phyloP scores from a whole-genome alignment of 2,888 invertebrate genomes.

The Leptogaster cylindrica region DNA sequence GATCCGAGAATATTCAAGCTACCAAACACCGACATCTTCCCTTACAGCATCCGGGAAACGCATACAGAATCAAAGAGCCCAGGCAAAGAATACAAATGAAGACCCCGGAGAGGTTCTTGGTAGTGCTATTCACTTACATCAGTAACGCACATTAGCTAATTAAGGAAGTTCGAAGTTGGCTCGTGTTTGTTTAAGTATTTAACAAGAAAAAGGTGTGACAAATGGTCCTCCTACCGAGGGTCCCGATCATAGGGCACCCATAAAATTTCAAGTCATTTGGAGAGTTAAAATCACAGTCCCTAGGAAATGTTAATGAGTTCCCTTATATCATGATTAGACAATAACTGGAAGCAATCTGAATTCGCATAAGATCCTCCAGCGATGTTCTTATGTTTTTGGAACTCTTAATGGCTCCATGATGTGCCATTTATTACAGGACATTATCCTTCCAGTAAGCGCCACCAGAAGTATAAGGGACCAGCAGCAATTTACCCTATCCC shows the following conservation, averaged over 20 bases:
- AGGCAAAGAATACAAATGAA: too few species aligned
- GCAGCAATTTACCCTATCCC: too few species aligned
- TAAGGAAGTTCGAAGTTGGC: neutral
- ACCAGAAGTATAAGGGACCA: neutral
- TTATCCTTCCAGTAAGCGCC: conserved; percentile 22
- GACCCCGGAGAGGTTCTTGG: too few species aligned
- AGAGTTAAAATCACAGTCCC: conserved; percentile 36
- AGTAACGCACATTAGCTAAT: neutral
- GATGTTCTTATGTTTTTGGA: conserved; percentile 38
- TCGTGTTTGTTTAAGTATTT: neutral
- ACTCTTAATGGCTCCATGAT: conserved; percentile 39
- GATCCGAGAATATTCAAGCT: too few species aligned
- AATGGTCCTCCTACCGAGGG: conserved; percentile 8
- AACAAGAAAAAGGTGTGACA: conserved; percentile 34
- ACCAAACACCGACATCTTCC: too few species aligned
- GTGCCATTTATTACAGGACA: conserved; percentile 39
- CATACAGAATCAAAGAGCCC: too few species aligned
- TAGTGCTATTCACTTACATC: too few species aligned
- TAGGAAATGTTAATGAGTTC: conserved; percentile 39
- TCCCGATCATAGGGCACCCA: conserved; percentile 27
- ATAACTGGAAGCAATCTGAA: conserved; percentile 35
- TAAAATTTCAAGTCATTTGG: conserved; percentile 36
- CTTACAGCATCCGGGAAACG: too few species aligned
- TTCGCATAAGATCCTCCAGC: conserved; percentile 24
- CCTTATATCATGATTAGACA: conserved; percentile 37